Base-by-base conservation (phyloP, 2,888 invertebrate species). In the Cephus pulcher region DNA sequence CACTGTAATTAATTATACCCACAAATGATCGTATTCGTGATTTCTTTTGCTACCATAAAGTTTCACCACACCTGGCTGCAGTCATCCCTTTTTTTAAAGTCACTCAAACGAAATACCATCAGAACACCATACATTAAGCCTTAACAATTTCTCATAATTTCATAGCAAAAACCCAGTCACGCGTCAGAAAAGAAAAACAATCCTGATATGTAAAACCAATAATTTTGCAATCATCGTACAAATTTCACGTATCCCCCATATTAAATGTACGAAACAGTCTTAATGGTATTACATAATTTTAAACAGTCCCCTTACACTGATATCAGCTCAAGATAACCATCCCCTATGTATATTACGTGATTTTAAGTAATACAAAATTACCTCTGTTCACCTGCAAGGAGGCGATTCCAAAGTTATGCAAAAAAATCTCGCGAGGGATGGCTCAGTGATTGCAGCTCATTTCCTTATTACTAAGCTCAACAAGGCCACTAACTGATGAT, bases 1-100 rank as follows among this genome's bases (percentile, higher is more conserved):
- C 82, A 77, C 80, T 76, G 81, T 87, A 86, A 87, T 87, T 86
- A 86, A 86, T 87, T 85, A 86, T 84, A 80, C 81, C 81, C 83
- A 56, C 23, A 56, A 56, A 56, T 56, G 56, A 15, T 56, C 23
- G 23, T 23, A 56, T 56, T 9, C 56, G 56, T 56, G 23, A 56
- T 23, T 56, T 56, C 56, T 56, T 56, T 56, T 23, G 56, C 56
- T 56, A 56, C 56, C 23, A 56, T 23, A 56, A 56, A 56, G 56
- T 56, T 56, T 56, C 56, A 56, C 9, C 56, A 56, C 23, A 23
- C 56, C 23, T 56, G 23, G 23, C 23, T 56, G 9, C 23, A 56
- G 23, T 56, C 6, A 23, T 9, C 2, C 2, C 23, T 56, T 56
- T 9, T 35, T 9, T 23, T 23, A 56, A 56, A 56, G 9, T 56